A percentile compares a stretch with the other conserved stretches of the same genome.
These are phyloP conservation scores for Tragopan temminckii DNA, from an alignment of 2,797 vertebrate genomes.

Conservation along the genomic window DNA sequence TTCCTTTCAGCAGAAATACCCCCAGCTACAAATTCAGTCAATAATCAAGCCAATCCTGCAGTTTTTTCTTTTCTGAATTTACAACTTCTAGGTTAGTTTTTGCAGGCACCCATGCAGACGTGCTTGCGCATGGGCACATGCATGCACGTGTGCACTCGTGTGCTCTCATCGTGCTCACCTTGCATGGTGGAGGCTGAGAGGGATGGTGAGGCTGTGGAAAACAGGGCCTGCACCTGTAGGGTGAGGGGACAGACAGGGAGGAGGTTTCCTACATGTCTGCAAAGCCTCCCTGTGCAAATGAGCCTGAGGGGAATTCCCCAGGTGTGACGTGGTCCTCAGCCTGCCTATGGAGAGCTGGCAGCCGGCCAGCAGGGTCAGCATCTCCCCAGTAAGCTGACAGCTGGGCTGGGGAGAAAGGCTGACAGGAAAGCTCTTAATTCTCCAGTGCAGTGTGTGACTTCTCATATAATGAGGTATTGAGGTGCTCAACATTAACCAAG, in stretches of 20 bases:
- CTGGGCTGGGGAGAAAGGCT: accelerated
- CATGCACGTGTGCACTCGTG: accelerated
- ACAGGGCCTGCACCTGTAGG: background rate
- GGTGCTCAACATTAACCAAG: background rate
- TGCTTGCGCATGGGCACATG: accelerated
- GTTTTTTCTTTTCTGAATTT: background rate
- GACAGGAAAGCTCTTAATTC: background rate
- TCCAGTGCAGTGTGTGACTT: accelerated
- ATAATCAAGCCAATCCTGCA: background rate
- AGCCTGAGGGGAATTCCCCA: background rate
- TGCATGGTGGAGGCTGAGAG: background rate
- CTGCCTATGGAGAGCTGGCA: background rate
- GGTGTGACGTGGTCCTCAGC: background rate
- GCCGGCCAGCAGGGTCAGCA: accelerated
- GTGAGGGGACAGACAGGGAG: background rate
- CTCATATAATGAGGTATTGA: accelerated
- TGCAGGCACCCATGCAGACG: background rate
- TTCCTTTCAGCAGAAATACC: background rate
- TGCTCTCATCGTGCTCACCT: background rate
- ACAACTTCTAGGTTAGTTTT: background rate
- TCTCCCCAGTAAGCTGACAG: background rate
- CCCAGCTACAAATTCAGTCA: background rate
- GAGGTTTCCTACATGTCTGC: background rate
- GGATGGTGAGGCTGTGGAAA: background rate
- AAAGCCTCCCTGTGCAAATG: background rate